Evolutionary conservation across 2,113 vertebrate genomes (phyloP).

Genomic region (Scartelaos histophorus): DNA sequence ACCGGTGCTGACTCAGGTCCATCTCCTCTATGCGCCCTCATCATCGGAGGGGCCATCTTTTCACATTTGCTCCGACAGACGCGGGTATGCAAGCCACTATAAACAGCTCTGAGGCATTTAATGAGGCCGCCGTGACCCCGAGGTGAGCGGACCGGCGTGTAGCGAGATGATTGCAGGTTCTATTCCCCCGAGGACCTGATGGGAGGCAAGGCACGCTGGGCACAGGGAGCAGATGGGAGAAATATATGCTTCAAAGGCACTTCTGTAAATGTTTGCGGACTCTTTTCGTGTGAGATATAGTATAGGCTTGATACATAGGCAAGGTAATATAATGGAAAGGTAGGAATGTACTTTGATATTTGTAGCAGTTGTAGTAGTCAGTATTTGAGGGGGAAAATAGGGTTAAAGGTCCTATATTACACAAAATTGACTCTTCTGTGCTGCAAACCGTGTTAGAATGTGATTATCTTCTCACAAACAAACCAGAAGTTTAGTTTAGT

Average conservation of each 20-base stretch:
- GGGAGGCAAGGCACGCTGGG: neutral
- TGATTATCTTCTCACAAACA: too few species aligned
- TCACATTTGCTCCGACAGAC: slow-evolving; percentile 49
- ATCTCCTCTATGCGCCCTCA: slow-evolving; percentile 40
- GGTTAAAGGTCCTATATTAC: too few species aligned
- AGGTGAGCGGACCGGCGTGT: neutral
- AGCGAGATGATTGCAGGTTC: slow-evolving; percentile 18
- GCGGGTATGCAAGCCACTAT: slow-evolving; percentile 32
- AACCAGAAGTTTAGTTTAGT: too few species aligned
- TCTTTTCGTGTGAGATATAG: neutral
- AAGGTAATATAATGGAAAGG: too few species aligned
- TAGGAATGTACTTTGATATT: too few species aligned
- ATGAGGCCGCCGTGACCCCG: slow-evolving; percentile 18
- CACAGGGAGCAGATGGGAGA: neutral
- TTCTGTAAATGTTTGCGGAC: neutral
- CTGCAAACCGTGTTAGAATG: too few species aligned
- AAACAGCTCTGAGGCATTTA: slow-evolving; percentile 41
- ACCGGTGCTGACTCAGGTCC: slow-evolving; percentile 58
- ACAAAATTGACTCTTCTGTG: too few species aligned
- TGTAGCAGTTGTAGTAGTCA: too few species aligned
- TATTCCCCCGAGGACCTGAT: slow-evolving; percentile 10
- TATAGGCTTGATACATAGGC: neutral
- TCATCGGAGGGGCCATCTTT: slow-evolving; percentile 40
- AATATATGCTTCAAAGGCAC: neutral
- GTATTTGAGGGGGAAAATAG: too few species aligned